Base-by-base conservation (phyloP, 92 coral and sea anemone species). In the Umimayanthus chanpuru region DNA sequence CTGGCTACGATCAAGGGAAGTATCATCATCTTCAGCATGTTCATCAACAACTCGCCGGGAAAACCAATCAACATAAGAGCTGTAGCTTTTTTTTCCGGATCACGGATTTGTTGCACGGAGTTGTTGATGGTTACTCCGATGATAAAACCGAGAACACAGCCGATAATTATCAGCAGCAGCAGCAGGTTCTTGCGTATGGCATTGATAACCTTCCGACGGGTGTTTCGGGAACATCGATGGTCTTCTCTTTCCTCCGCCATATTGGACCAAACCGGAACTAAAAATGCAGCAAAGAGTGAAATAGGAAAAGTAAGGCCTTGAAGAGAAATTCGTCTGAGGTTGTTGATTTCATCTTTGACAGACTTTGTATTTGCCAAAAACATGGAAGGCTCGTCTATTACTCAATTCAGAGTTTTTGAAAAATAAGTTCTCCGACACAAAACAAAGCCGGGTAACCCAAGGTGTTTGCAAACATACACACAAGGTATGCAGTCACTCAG, bases 31-130 rank as follows among this genome's bases (percentile, higher is more conserved):
- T 96, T 94, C 11, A 96, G 89, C 94, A 96, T 96, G 75, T 93
- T 94, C 90, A 96, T 93, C 30, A 96, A 91, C 2, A 96, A 82
- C 50, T 96, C 98, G 53, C 98, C 98, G 12, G 98, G 96, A 78
- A 94, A 96, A 1, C 95, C 95, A 76, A 96, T 87, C 41, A 92
- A 76, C 96, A 96, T 91, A n/a, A 89, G 74, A 4, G 98, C 91
- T 3, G 93, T 94, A 15, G 90, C 94, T 49, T 88, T 86, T 5
- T 89, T 82, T 58, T 94, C 93, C 0, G 96, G 96, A 50, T 86
- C 64, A 50, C 72, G 88, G 40, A 94, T 91, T 0, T 85, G 90
- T 40, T 96, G 94, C 30, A 96, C 98, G 1, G 94, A 73, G 25
- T 78, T 73, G 73, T 96, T 93, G 53, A 96, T 75, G 28, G 91